Evolutionary conservation across 2,113 vertebrate species (phyloP).

Genomic region (Protobothrops flavoviridis): DNA sequence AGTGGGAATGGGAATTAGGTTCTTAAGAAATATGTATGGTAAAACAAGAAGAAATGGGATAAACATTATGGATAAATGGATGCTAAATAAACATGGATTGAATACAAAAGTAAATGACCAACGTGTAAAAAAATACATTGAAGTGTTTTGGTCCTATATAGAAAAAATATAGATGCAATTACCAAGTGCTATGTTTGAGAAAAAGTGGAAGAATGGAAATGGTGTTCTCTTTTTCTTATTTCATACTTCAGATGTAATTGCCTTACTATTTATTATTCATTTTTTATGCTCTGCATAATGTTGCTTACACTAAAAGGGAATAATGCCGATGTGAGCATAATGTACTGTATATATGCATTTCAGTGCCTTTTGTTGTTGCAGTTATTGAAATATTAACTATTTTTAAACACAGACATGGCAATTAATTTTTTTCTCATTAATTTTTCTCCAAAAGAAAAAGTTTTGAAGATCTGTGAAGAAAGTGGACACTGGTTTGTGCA

Average conservation of each 20-base stretch:
- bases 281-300: background rate
- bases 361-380: background rate
- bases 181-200: background rate
- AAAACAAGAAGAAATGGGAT: background rate
- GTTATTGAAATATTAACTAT: background rate
- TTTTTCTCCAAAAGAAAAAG: conserved; percentile 80
- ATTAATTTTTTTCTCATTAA: conserved; percentile 6
- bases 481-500: conserved; percentile 91
- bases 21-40: background rate
- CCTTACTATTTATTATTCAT: background rate
- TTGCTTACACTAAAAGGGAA: background rate
- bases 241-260: background rate
- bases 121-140: background rate
- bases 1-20: background rate
- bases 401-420: background rate
- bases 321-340: background rate
- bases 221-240: background rate
- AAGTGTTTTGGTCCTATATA: background rate
- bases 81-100: background rate
- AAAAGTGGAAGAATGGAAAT: conserved; percentile 37
- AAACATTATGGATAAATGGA: too few species aligned
- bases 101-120: background rate
- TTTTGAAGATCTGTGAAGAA: conserved; percentile 87
- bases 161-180: background rate
- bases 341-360: background rate